Evolutionary conservation across 2,797 vertebrate species (phyloP).

Genomic region (Lepus oiostolus): DNA sequence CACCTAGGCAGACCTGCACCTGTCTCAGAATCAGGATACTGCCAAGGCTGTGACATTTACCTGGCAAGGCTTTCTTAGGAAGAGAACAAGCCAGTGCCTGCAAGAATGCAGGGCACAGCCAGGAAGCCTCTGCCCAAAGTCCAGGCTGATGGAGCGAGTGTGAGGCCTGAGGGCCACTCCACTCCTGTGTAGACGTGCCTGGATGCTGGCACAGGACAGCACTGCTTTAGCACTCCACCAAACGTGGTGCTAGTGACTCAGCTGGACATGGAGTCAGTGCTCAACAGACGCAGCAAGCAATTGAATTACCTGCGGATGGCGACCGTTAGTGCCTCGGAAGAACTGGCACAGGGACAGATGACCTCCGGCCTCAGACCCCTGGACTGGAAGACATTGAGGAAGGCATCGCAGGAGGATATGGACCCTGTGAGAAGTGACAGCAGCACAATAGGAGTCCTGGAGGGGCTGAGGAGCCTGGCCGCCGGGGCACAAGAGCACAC

Average conservation of each 20-base stretch:
- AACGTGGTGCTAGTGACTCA: not conserved
- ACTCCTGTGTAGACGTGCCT: accelerated
- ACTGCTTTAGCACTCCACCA: not conserved
- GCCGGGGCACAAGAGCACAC: too few species aligned
- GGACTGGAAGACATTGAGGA: constrained; percentile 97
- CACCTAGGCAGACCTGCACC: not conserved
- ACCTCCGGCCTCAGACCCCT: constrained; percentile 96
- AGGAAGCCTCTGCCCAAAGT: not conserved
- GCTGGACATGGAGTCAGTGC: not conserved
- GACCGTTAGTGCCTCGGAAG: constrained; percentile 96
- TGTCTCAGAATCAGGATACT: too few species aligned
- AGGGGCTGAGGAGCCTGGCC: too few species aligned
- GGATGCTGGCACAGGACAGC: not conserved
- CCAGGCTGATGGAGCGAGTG: not conserved
- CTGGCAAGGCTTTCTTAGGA: not conserved
- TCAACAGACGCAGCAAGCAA: not conserved
- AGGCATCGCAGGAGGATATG: constrained; percentile 98
- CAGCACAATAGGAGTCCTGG: not conserved
- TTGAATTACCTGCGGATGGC: constrained; percentile 94
- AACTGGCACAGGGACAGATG: constrained; percentile 97
- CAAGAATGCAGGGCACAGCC: not conserved
- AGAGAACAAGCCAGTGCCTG: not conserved
- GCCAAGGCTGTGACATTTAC: not conserved
- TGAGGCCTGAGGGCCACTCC: not conserved
- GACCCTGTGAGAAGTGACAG: constrained; percentile 91